Base-by-base conservation (phyloP, 2,888 invertebrate species). In the Protophormia terraenovae region DNA sequence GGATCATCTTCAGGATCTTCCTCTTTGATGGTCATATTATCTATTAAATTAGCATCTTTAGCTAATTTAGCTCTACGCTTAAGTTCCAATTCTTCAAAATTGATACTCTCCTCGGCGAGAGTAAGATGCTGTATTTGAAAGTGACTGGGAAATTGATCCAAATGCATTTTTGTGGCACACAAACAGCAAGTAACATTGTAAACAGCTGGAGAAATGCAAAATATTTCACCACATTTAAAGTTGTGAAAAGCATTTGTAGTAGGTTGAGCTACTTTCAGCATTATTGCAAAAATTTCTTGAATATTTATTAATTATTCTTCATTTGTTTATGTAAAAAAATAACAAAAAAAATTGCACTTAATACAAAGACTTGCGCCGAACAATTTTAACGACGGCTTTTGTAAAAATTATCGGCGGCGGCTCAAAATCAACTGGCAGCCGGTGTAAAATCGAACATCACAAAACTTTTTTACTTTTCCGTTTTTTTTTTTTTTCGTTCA, bases 211-310 rank as follows among this genome's bases (percentile, higher is more conserved):
- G 89, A 87, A 16, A 88, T 79, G 60, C 89, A 91, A 6, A 88
- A 86, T 1, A 91, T 89, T 71, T 91, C 92, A 12, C 91, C 91
- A 71, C 92, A 91, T 66, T 90, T 90, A 16, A 90, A 88, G 64
- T 90, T 90, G 16, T 88, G 86, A 76, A 86, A 89, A 19, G 69
- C 38, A 58, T 67, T 76, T 16, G 24, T 22, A 32, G 75, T 78
- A 12, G 87, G 78, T 55, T 85, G 83, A 53, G 88, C 84, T 71
- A 90, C 67, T 88, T 89, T 89, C 64, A 91, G 85, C 92, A 91
- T 91, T 29, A 32, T 50, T 53, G 27, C 19, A 19, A n/a, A n/a
- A n/a, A n/a, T n/a, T n/a, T n/a, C n/a, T 8, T n/a, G 16, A 19
- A 16, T 29, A 55, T 19, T 22, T 62, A 64, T 14, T 41, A 62